A percentile compares a stretch with the other conserved stretches of the same genome.
Conservation (phyloP, 2,113 vertebrate genomes). For the Phaethon lepturus region DNA sequence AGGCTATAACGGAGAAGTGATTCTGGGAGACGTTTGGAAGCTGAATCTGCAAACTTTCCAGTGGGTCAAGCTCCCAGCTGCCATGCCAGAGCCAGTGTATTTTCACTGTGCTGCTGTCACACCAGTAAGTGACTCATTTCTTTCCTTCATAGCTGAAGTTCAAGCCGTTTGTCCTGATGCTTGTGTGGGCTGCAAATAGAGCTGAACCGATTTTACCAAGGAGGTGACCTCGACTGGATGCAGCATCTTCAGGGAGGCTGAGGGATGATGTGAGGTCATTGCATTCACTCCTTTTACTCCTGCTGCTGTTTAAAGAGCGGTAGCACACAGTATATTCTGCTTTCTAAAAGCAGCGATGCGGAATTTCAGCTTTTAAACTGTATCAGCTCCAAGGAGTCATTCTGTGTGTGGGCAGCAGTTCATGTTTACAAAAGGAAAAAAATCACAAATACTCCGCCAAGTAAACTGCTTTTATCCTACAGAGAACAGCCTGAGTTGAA, state of each 20-base stretch:
- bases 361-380: not conserved
- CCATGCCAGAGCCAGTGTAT: slow-evolving; percentile 96
- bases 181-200: not conserved
- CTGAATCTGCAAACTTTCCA: slow-evolving; percentile 92
- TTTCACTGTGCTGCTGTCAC: slow-evolving; percentile 98
- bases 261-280: not conserved
- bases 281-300: not conserved
- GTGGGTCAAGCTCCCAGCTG: slow-evolving; percentile 91
- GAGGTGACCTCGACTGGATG: not conserved
- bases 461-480: not conserved
- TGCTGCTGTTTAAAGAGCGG: not conserved
- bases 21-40: slow-evolving; percentile 96
- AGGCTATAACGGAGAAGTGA: slow-evolving; percentile 94
- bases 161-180: fast-evolving
- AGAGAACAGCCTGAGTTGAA: not conserved
- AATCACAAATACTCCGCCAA: not conserved
- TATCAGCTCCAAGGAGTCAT: not conserved
- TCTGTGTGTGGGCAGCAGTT: fast-evolving
- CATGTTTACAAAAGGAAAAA: not conserved
- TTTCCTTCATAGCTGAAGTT: not conserved
- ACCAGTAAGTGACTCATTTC: slow-evolving; percentile 80
- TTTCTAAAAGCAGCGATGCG: fast-evolving
- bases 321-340: fast-evolving
- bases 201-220: not conserved
- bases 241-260: not conserved